phyloP scores from a whole-genome alignment of 2,888 invertebrate species.

The Pollenia angustigena region DNA sequence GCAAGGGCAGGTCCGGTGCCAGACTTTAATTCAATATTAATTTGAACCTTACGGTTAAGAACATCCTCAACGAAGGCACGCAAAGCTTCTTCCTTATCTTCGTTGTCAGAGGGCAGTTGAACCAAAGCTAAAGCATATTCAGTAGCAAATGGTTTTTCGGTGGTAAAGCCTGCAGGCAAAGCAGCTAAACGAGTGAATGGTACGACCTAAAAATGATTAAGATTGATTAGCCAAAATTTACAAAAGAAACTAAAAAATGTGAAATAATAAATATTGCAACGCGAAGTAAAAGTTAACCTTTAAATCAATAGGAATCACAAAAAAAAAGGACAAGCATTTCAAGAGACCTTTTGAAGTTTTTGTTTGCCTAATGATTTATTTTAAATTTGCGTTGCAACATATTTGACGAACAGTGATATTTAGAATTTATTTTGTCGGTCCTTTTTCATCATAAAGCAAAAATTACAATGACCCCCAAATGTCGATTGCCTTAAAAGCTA shows the following conservation, averaged over 20 bases:
- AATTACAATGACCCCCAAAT: slow-evolving; percentile 76
- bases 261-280: neutral
- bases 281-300: no score
- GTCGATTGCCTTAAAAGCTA: slow-evolving; percentile 74
- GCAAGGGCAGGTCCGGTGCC: slow-evolving; percentile 81
- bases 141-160: slow-evolving; percentile 92
- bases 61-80: slow-evolving; percentile 87
- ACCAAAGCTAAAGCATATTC: slow-evolving; percentile 95
- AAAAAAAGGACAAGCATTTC: no score
- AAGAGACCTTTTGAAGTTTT: no score
- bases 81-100: slow-evolving; percentile 91
- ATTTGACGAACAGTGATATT: neutral
- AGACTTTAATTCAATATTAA: slow-evolving; percentile 92
- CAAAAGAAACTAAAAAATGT: neutral
- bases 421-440: slow-evolving; percentile 75
- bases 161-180: slow-evolving; percentile 90
- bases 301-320: no score
- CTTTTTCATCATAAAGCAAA: slow-evolving; percentile 48
- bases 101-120: slow-evolving; percentile 93
- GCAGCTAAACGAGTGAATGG: slow-evolving; percentile 90
- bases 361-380: no score
- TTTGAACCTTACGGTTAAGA: slow-evolving; percentile 90
- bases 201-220: slow-evolving; percentile 84
- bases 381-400: no score
- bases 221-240: neutral